phyloP scores from a whole-genome alignment of 2,797 vertebrate genomes.

The Lepilemur septentrionalis region DNA sequence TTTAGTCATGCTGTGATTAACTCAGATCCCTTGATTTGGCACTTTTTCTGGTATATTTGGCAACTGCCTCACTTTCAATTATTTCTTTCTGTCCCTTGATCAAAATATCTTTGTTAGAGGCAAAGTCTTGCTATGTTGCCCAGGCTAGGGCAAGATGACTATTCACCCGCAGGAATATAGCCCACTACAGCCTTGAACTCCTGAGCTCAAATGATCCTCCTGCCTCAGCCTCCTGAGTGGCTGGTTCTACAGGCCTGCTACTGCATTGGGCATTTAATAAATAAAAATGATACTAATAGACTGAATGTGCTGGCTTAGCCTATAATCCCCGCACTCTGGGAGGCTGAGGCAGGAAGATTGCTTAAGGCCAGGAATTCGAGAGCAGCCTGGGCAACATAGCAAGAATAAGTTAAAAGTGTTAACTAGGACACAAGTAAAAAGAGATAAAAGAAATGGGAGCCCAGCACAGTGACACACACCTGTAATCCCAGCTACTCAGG shows the following conservation, averaged over 20 bases:
- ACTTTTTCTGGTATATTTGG: not conserved
- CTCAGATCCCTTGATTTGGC: not conserved
- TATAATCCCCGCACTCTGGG: not conserved
- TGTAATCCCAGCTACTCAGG: too few relatives aligned
- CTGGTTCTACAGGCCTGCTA: not conserved
- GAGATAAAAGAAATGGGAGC: too few relatives aligned
- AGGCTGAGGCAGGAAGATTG: not conserved
- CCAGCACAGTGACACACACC: too few relatives aligned
- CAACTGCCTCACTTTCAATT: not conserved
- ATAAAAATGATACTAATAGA: not conserved
- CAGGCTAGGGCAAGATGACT: not conserved
- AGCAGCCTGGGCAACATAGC: not conserved
- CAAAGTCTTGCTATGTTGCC: not conserved
- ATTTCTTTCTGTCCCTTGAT: not conserved
- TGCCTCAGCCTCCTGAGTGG: not conserved
- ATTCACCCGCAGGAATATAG: too few relatives aligned
- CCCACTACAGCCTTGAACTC: not conserved
- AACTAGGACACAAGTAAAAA: too few relatives aligned
- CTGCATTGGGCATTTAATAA: not conserved
- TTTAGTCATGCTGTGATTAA: not conserved
- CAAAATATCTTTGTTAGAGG: not conserved
- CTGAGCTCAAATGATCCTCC: not conserved
- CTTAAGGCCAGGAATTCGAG: not conserved
- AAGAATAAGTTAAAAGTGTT: not conserved
- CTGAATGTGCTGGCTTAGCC: too few relatives aligned